phyloP scores from a whole-genome alignment of 1,140 invertebrate species.

The Maconellicoccus hirsutus region DNA sequence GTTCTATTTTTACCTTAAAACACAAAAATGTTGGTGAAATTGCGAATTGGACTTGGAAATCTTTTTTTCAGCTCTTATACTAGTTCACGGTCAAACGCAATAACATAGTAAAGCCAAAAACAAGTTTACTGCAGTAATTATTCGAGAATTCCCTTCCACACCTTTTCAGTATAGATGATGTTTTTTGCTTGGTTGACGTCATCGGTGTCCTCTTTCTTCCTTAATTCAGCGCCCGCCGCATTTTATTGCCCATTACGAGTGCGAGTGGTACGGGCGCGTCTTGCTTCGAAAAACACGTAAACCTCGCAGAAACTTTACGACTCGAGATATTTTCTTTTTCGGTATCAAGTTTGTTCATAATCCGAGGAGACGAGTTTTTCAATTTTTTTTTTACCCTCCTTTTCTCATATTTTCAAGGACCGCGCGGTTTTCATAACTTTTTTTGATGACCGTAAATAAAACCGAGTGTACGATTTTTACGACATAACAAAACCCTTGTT shows the following conservation, averaged over 20 bases:
- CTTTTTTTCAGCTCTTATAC: not conserved
- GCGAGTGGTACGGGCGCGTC: not conserved
- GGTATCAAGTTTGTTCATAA: slow-evolving; percentile 17
- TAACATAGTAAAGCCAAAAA: not conserved
- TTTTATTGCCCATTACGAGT: slow-evolving; percentile 18
- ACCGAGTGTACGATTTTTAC: not conserved
- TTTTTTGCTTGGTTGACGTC: slow-evolving; percentile 17
- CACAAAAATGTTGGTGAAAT: too few relatives aligned
- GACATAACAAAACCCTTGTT: not conserved
- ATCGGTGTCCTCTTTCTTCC: slow-evolving; percentile 19
- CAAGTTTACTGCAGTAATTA: slow-evolving; percentile 20
- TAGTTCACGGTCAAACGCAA: not conserved
- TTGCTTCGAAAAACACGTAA: slow-evolving; percentile 20
- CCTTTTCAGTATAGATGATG: not conserved
- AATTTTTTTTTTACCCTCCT: slow-evolving; percentile 9
- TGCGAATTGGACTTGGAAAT: not conserved
- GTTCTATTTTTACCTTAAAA: too few relatives aligned
- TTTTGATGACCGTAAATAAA: not conserved
- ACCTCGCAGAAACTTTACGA: slow-evolving; percentile 16
- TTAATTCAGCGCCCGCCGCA: slow-evolving; percentile 16
- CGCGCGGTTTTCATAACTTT: not conserved
- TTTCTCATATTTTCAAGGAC: slow-evolving; percentile 11
- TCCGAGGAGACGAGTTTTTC: slow-evolving; percentile 19
- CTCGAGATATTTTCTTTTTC: slow-evolving; percentile 18
- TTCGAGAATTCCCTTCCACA: slow-evolving; percentile 9